phyloP scores from a whole-genome alignment of 2,113 vertebrate genomes.

The Oplegnathus fasciatus region DNA sequence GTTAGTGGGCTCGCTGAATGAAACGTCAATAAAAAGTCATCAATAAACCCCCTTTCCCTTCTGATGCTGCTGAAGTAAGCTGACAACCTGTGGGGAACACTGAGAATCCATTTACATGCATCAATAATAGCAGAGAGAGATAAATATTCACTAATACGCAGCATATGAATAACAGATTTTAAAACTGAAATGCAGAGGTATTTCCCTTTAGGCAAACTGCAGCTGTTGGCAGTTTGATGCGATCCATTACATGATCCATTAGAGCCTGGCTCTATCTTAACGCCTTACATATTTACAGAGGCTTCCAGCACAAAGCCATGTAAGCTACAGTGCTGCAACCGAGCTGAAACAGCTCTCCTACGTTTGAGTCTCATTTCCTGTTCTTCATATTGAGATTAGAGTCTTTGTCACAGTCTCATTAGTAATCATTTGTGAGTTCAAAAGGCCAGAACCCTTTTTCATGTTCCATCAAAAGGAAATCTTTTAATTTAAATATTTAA shows the following conservation, averaged over 20 bases:
- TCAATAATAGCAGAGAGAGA: conserved; percentile 16
- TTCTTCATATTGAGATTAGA: conserved; percentile 30
- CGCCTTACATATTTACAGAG: conserved; percentile 45
- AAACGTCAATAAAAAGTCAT: conserved; percentile 20
- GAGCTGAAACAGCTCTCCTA: conserved; percentile 1
- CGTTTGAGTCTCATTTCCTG: conserved; percentile 11
- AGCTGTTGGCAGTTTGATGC: conserved; percentile 38
- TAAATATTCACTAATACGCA: conserved; percentile 14
- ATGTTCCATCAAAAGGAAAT: conserved; percentile 29
- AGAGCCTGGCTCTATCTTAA: conserved; percentile 43
- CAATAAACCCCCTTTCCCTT: conserved; percentile 3
- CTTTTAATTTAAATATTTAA: neutral
- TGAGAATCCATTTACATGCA: conserved; percentile 15
- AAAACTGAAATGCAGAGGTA: conserved; percentile 11
- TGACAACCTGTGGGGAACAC: conserved; percentile 31
- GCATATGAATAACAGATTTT: neutral
- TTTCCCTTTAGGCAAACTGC: conserved; percentile 43
- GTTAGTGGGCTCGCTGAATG: conserved; percentile 3
- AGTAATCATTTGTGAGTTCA: conserved; percentile 38
- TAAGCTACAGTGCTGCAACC: neutral
- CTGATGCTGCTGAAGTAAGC: conserved; percentile 7
- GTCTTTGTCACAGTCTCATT: conserved; percentile 37
- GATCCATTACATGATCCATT: conserved; percentile 62
- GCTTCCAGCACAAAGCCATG: conserved; percentile 28
- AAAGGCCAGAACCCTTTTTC: conserved; percentile 41